Percentiles rank a stretch among this genome's conserved stretches.
phyloP scores from a whole-genome alignment of 2,797 vertebrate genomes.

The Eupleurogrammus muticus region DNA sequence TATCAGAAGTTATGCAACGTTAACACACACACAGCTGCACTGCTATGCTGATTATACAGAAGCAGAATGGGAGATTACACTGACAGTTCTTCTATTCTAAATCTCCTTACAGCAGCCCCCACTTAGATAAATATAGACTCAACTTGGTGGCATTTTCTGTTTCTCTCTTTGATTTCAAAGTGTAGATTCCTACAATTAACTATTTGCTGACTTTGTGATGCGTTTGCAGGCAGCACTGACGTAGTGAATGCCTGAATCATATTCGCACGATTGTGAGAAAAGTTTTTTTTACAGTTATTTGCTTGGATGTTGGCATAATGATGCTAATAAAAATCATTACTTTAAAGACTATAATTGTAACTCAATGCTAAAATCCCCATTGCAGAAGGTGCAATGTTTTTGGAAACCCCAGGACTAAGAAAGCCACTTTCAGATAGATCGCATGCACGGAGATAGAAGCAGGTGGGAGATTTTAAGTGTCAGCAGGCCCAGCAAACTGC shows the following conservation, averaged over 20 bases:
- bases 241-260: conserved; percentile 23
- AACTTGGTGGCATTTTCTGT: conserved; percentile 46
- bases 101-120: conserved; percentile 73
- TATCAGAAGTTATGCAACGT: not conserved
- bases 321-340: not conserved
- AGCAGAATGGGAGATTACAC: conserved; percentile 68
- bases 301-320: conserved; percentile 27
- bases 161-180: conserved; percentile 51
- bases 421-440: conserved; percentile 38
- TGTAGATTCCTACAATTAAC: conserved; percentile 27
- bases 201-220: conserved; percentile 47
- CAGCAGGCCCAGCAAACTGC: conserved; percentile 57
- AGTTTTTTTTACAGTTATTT: conserved; percentile 26
- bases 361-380: conserved; percentile 3
- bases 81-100: conserved; percentile 68
- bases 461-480: conserved; percentile 57
- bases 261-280: conserved; percentile 36
- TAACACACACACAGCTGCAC: conserved; percentile 23
- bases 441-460: conserved; percentile 51
- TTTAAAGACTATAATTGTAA: not conserved
- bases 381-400: conserved; percentile 10
- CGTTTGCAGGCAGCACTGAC: conserved; percentile 24
- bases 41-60: conserved; percentile 42
- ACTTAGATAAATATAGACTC: conserved; percentile 77
- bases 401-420: conserved; percentile 5